Evolutionary conservation across 2,888 invertebrate genomes (phyloP), one percentile per base, ranked within the genome.

Genomic region (Stenichneumon culpator): DNA sequence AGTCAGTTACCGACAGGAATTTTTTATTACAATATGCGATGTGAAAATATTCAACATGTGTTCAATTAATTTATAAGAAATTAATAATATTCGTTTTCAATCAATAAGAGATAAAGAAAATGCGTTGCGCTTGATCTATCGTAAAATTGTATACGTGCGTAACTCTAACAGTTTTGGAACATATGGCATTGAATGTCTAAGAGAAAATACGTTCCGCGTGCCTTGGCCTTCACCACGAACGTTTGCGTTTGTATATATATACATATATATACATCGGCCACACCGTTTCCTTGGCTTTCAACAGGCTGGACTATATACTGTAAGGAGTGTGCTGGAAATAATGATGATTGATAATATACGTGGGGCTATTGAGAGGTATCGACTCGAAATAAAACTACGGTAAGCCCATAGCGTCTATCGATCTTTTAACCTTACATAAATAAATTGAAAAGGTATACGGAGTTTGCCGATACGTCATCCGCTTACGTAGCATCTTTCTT

Each of bases 281-380:
- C 28, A 14, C 2, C 16, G 50, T 19, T 63, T 72, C 77, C 14
- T 63, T 67, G 36, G 67, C 39, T 52, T 63, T 74, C 60, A 74
- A 74, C 74, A 63, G 63, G 14, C 69, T 67, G 54, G 22, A 67
- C 44, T 44, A 78, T 72, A 68, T 73, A 67, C 36, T 14, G 68
- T 22, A 36, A 47, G 57, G 44, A 47, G 78, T 50, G 50, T 78
- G 73, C 67, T 73, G 73, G 78, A 83, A 83, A 78, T 83, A 73
- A 79, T 73, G 68, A 68, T 83, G 73, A 79, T 83, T 78, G 82
- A 73, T 83, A 63, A 70, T 79, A 63, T 69, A 68, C 60, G 50
- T 60, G 73, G 39, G 22, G 19, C 68, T 60, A 73, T 73, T 73
- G 82, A 68, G 60, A 79, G 57, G 73, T 73, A 83, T 83, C 50